Conservation (phyloP, 2,888 invertebrate genomes). For the Bedellia somnulentella region DNA sequence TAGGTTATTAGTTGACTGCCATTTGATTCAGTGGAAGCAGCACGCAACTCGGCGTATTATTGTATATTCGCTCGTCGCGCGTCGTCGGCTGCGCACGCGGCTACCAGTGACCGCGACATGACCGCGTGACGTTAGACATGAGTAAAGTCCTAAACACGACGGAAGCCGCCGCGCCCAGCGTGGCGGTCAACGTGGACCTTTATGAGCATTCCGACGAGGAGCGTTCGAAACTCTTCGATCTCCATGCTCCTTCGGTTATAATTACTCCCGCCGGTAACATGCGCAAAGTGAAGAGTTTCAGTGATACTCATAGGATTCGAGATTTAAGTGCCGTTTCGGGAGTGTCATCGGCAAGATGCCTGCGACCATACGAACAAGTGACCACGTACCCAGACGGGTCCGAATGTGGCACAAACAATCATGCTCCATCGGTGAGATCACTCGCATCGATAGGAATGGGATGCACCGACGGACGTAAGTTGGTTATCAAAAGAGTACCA, state of each 20-base stretch:
- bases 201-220: constrained; percentile 39
- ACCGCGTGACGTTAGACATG: constrained; percentile 54
- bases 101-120: constrained; percentile 41
- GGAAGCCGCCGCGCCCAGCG: constrained; percentile 44
- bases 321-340: constrained; percentile 45
- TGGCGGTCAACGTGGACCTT: constrained; percentile 45
- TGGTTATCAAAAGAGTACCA: constrained; percentile 82
- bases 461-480: constrained; percentile 83
- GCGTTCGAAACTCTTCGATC: constrained; percentile 36
- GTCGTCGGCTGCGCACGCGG: constrained; percentile 48
- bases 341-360: constrained; percentile 46
- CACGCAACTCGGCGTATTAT: too few species aligned
- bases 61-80: constrained; percentile 40
- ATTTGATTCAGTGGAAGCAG: constrained; percentile 90
- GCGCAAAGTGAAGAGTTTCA: constrained; percentile 56
- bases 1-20: constrained; percentile 90
- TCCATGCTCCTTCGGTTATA: constrained; percentile 28
- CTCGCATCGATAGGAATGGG: constrained; percentile 87
- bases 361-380: constrained; percentile 52
- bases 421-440: constrained; percentile 75
- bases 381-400: constrained; percentile 57
- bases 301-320: constrained; percentile 48
- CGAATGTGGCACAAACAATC: constrained; percentile 64
- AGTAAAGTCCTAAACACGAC: constrained; percentile 40
- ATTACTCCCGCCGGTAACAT: constrained; percentile 52